These are phyloP conservation scores for Borostomias antarcticus DNA, from an alignment of 2,797 vertebrate species.

Conservation along the genomic window DNA sequence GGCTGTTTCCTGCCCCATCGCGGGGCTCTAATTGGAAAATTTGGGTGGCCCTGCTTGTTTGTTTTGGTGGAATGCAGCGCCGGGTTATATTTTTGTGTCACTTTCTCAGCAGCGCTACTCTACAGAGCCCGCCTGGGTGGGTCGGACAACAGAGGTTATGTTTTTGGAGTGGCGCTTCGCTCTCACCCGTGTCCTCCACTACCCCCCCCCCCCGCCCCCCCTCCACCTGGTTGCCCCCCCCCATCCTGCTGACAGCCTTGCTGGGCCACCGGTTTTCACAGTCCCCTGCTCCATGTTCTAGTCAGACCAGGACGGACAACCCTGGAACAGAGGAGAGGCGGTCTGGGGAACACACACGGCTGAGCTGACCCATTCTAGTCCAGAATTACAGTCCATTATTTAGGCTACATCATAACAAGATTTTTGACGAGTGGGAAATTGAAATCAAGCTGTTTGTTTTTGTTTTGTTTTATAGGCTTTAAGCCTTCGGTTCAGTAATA, in stretches of 20 bases:
- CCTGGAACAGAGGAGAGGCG: neutral
- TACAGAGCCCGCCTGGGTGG: conserved; percentile 71
- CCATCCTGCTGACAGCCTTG: conserved; percentile 49
- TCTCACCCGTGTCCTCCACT: conserved; percentile 41
- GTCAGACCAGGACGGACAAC: conserved; percentile 31
- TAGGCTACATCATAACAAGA: too few species aligned
- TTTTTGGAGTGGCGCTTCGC: conserved; percentile 53
- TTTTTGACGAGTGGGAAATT: too few species aligned
- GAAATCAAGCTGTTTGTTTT: neutral
- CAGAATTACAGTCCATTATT: too few species aligned
- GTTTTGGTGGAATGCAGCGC: conserved; percentile 91
- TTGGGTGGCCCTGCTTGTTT: conserved; percentile 98
- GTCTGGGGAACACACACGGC: too few species aligned
- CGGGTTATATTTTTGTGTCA: conserved; percentile 89
- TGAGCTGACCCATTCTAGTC: too few species aligned
- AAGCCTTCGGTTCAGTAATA: conserved; percentile 7
- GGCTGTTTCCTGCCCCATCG: conserved; percentile 90
- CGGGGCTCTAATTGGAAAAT: conserved; percentile 92
- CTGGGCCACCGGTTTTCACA: conserved; percentile 53
- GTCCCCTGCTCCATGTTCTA: conserved; percentile 43
- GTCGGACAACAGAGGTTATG: conserved; percentile 57
- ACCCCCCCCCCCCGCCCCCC: conserved; percentile 26
- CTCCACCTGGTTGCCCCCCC: conserved; percentile 39
- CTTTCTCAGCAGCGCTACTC: conserved; percentile 86
- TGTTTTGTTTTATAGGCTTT: neutral